Percentiles rank a stretch among this genome's conserved stretches.
These are phyloP conservation scores for Eupelmus urozonus DNA, from an alignment of 2,888 invertebrate species.

Conservation along the genomic window DNA sequence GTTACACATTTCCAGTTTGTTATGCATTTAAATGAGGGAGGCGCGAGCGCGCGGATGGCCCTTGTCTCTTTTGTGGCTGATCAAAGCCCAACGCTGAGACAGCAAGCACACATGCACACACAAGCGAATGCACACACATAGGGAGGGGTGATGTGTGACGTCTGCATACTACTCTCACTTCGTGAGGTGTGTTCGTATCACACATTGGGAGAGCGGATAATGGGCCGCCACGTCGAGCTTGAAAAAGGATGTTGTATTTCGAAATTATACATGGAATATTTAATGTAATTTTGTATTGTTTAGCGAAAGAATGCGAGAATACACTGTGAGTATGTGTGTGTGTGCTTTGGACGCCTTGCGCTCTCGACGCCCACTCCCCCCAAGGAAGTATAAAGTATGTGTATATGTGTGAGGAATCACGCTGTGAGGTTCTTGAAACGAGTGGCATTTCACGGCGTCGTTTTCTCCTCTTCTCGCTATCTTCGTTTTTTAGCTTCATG, in stretches of 20 bases:
- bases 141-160: too few species aligned
- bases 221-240: neutral
- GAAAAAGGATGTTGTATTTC: slow-evolving; percentile 11
- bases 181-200: too few species aligned
- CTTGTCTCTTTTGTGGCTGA: slow-evolving; percentile 60
- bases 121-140: neutral
- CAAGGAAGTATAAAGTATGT: too few species aligned
- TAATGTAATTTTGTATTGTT: slow-evolving; percentile 36
- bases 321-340: neutral
- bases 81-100: slow-evolving; percentile 62
- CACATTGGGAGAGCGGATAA: neutral
- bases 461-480: too few species aligned
- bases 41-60: slow-evolving; percentile 39
- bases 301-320: slow-evolving; percentile 45
- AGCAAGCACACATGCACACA: slow-evolving; percentile 29
- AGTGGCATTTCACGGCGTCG: too few species aligned
- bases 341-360: neutral
- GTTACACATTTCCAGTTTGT: slow-evolving; percentile 73
- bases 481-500: too few species aligned
- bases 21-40: slow-evolving; percentile 75
- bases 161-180: too few species aligned
- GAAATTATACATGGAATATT: slow-evolving; percentile 34
- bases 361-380: too few species aligned
- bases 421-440: too few species aligned
- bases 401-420: too few species aligned